Percentiles rank a stretch among this genome's conserved stretches.
Conservation (phyloP, 30 jellyfish, hydroid and myxozoan species). For the Clytia hemisphaerica region DNA sequence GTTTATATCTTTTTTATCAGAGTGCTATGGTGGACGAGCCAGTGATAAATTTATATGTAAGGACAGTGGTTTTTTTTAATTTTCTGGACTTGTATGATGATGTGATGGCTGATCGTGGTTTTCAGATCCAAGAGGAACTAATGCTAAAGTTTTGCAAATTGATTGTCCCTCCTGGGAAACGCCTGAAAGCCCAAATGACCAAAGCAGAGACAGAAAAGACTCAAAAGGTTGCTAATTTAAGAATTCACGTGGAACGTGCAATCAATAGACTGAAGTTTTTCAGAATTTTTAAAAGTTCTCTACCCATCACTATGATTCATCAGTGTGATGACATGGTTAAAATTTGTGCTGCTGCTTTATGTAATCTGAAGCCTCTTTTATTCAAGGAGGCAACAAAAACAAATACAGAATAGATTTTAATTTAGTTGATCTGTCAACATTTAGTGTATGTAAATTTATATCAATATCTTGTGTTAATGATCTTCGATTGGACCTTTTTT, state of each 20-base stretch:
- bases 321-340: constrained; percentile 45
- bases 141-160: constrained; percentile 24
- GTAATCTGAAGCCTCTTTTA: constrained; percentile 29
- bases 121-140: constrained; percentile 44
- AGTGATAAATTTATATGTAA: constrained; percentile 33
- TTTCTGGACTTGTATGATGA: constrained; percentile 15
- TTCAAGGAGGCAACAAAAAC: too few species aligned
- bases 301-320: constrained; percentile 46
- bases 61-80: constrained; percentile 28
- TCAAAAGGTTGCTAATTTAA: constrained; percentile 41
- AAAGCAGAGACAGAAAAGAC: constrained; percentile 45
- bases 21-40: constrained; percentile 58
- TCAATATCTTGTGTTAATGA: too few species aligned
- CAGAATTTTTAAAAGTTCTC: constrained; percentile 32
- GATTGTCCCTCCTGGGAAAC: constrained; percentile 67
- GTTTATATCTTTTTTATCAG: constrained; percentile 29
- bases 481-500: too few species aligned
- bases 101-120: constrained; percentile 64
- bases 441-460: too few species aligned
- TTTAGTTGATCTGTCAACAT: too few species aligned
- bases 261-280: constrained; percentile 42
- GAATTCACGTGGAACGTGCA: constrained; percentile 66
- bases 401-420: too few species aligned
- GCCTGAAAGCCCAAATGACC: constrained; percentile 57
- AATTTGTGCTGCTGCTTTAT: constrained; percentile 47